Conservation (phyloP, 2,113 vertebrate genomes). For the Saguinus midas region DNA sequence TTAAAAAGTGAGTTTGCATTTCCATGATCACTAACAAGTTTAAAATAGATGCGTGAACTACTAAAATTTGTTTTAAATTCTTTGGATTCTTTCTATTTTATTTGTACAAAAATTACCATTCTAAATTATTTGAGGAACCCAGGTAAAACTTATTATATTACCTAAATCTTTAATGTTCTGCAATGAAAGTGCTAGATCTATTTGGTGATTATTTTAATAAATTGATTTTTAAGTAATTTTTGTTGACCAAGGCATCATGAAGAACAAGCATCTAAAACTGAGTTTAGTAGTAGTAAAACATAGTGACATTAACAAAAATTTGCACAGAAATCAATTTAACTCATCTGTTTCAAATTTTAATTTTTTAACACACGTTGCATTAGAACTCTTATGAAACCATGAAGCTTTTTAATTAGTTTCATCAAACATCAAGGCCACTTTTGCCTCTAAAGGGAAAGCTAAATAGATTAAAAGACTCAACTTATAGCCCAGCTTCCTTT, state of each 20-base stretch:
- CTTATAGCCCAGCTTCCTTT: neutral
- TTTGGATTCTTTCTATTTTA: conserved; percentile 28
- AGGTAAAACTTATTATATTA: neutral
- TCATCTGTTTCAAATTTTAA: conserved; percentile 35
- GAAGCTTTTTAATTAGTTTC: conserved; percentile 28
- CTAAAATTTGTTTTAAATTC: conserved; percentile 34
- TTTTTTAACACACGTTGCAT: conserved; percentile 10
- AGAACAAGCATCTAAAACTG: neutral
- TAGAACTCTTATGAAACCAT: conserved; percentile 11
- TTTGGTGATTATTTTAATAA: conserved; percentile 15
- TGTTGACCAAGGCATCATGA: neutral
- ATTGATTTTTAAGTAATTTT: conserved; percentile 35
- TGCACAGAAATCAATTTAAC: conserved; percentile 13
- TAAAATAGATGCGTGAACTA: neutral
- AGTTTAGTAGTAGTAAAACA: neutral
- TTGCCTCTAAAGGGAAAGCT: neutral
- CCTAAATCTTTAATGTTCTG: conserved; percentile 14
- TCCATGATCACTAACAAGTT: neutral
- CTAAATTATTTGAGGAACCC: neutral
- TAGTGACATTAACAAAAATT: neutral
- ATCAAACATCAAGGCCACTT: neutral
- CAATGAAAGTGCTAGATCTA: conserved; percentile 16
- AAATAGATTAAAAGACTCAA: neutral
- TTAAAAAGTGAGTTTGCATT: conserved; percentile 5
- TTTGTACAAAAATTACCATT: neutral